Percentiles rank a stretch among this genome's conserved stretches.
phyloP scores from a whole-genome alignment of 2,888 invertebrate genomes.

The Lepidochitona cinerea region DNA sequence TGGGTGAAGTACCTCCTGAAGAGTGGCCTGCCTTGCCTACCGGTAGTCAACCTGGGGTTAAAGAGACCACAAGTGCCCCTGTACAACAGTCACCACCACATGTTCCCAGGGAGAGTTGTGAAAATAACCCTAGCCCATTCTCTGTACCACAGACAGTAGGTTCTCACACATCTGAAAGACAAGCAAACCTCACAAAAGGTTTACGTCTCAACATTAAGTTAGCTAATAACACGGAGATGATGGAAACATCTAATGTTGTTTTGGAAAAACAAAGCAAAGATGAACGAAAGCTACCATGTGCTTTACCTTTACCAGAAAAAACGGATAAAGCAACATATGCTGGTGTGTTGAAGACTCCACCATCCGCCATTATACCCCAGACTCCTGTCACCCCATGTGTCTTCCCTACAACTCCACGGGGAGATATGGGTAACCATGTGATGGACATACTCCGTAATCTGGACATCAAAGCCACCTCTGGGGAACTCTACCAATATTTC shows the following conservation, averaged over 20 bases:
- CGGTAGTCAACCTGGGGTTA: constrained; percentile 25
- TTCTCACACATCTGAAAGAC: constrained; percentile 29
- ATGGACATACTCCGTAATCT: constrained; percentile 62
- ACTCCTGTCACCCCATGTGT: constrained; percentile 58
- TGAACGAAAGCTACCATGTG: constrained; percentile 34
- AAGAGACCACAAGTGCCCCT: not conserved
- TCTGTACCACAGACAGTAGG: constrained; percentile 28
- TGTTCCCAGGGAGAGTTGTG: not conserved
- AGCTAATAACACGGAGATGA: not conserved
- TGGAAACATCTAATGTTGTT: too few species aligned
- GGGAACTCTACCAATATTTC: constrained; percentile 30
- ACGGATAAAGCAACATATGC: constrained; percentile 42
- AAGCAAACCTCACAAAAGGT: not conserved
- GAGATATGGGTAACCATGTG: constrained; percentile 54
- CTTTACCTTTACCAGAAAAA: constrained; percentile 31
- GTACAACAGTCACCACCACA: not conserved
- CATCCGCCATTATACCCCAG: constrained; percentile 19
- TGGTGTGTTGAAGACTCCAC: constrained; percentile 36
- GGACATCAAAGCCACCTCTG: constrained; percentile 48
- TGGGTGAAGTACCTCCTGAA: constrained; percentile 55
- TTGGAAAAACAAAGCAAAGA: too few species aligned
- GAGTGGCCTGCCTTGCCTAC: constrained; percentile 59
- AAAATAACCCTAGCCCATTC: not conserved
- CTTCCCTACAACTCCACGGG: constrained; percentile 49
- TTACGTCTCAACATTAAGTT: not conserved